Evolutionary conservation across 2,888 invertebrate species (phyloP).

Genomic region (Leptinotarsa tumamoca): DNA sequence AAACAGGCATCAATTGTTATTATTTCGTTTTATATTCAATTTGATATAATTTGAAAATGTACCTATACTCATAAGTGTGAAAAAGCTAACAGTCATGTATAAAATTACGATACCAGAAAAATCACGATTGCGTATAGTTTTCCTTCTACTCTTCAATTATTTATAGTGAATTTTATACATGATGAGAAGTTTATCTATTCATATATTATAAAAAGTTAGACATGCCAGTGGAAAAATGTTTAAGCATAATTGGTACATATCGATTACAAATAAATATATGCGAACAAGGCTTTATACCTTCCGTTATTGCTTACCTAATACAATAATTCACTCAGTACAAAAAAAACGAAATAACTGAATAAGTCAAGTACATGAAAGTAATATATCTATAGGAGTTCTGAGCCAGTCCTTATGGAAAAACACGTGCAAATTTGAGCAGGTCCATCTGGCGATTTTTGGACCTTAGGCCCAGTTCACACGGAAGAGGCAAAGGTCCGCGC

Average conservation of each 20-base stretch:
- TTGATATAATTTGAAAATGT: slow-evolving; percentile 37
- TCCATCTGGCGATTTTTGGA: no score
- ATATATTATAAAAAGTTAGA: slow-evolving; percentile 38
- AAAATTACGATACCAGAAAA: slow-evolving; percentile 32
- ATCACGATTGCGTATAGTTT: not conserved
- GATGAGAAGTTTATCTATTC: slow-evolving; percentile 31
- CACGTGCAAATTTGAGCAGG: no score
- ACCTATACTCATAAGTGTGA: slow-evolving; percentile 48
- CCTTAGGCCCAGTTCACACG: no score
- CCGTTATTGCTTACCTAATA: no score
- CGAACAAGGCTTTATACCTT: slow-evolving; percentile 34
- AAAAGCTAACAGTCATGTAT: slow-evolving; percentile 47
- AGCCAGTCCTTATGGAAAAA: no score
- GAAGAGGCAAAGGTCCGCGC: no score
- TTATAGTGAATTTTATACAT: slow-evolving; percentile 37
- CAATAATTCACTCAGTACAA: no score
- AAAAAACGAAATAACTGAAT: no score
- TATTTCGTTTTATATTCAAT: not conserved
- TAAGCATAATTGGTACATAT: slow-evolving; percentile 60
- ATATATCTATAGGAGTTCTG: no score
- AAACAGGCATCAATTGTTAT: not conserved
- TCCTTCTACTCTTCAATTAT: slow-evolving; percentile 1
- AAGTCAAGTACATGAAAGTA: no score
- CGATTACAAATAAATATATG: slow-evolving; percentile 55
- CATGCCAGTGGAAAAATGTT: slow-evolving; percentile 50